Evolutionary conservation across 2,888 invertebrate genomes (phyloP).

Genomic region (Cotesia congregata): DNA sequence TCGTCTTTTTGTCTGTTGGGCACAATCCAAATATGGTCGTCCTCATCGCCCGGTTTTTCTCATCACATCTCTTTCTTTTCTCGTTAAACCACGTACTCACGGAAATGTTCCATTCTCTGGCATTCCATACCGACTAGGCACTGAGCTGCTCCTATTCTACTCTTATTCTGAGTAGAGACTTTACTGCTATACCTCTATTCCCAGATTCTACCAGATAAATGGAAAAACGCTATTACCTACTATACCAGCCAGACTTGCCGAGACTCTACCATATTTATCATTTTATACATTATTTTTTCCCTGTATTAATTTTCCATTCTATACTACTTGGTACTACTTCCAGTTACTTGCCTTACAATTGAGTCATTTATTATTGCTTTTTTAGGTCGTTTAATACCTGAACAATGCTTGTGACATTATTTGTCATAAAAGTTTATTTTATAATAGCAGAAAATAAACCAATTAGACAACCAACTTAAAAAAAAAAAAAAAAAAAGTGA

Average conservation of each 20-base stretch:
- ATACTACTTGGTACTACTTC: neutral
- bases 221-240: slow-evolving; percentile 56
- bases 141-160: neutral
- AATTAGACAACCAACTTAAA: neutral
- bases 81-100: slow-evolving; percentile 17
- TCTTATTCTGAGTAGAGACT: neutral
- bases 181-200: neutral
- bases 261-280: slow-evolving; percentile 41
- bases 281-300: neutral
- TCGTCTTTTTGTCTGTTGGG: neutral
- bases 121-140: neutral
- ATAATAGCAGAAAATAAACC: neutral
- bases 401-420: neutral
- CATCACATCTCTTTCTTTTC: slow-evolving; percentile 14
- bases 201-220: slow-evolving; percentile 51
- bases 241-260: slow-evolving; percentile 45
- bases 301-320: neutral
- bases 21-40: slow-evolving; percentile 10
- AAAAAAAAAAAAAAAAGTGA: slow-evolving; percentile 1
- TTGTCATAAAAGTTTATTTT: neutral
- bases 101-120: neutral
- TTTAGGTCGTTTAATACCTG: neutral
- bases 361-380: neutral
- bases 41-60: slow-evolving; percentile 12
- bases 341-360: neutral